Conservation (phyloP, 2,113 vertebrate genomes). For the Lasiurus borealis region DNA sequence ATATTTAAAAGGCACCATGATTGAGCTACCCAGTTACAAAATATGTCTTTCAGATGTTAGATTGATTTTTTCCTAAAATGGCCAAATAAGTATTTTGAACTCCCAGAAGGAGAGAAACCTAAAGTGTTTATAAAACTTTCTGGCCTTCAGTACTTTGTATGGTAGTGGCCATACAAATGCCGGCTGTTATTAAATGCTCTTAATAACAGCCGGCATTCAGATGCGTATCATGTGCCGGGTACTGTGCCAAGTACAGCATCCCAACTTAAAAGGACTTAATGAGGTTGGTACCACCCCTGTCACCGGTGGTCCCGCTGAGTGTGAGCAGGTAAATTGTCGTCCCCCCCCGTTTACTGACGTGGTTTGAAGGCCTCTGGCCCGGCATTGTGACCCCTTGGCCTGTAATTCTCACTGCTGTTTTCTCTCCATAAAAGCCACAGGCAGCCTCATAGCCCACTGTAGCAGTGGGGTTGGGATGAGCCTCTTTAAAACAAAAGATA, state of each 20-base stretch:
- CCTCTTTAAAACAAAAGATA: neutral
- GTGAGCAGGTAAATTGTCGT: neutral
- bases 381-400: neutral
- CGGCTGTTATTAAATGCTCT: neutral
- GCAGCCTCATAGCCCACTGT: neutral
- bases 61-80: neutral
- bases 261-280: neutral
- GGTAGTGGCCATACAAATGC: neutral
- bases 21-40: neutral
- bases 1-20: neutral
- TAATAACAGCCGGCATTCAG: neutral
- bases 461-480: neutral
- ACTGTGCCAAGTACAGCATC: neutral
- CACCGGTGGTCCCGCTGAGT: neutral
- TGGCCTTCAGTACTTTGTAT: neutral
- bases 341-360: neutral
- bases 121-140: neutral
- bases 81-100: neutral
- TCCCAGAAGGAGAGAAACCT: neutral
- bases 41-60: neutral
- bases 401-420: neutral
- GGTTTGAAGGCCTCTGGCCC: neutral
- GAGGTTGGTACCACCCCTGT: neutral
- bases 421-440: neutral
- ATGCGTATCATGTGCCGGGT: neutral